Base-by-base conservation (phyloP, 1,140 invertebrate genomes). In the Araneus ventricosus region DNA sequence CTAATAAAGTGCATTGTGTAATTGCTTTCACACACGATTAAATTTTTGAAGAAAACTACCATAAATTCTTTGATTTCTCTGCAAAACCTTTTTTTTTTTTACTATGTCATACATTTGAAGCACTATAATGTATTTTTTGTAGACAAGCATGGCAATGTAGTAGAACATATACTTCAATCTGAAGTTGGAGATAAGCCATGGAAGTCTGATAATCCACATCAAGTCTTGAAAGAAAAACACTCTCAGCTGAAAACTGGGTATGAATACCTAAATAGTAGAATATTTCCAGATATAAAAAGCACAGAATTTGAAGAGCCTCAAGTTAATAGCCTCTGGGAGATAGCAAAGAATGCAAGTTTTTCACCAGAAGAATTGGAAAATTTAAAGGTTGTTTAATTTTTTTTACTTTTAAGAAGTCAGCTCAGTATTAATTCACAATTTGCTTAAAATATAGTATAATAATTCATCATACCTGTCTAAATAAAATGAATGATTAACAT, bases 261-360 rank as follows among this genome's bases (percentile, higher is more conserved):
- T 95, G 97, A 98, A 95, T 96, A 96, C 84, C 95, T 99, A 45
- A 97, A 98, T 94, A 96, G 97, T 85, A 95, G 97, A 75, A 96
- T 97, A 27, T 96, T 97, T 20, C 96, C 96, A 95, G 97, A 97
- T 30, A 97, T 97, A 1, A 96, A 97, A 91, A 97, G 97, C 94
- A 97, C 97, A 95, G 98, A 98, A 94, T 99, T 99, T 95, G 96
- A 98, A 30, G 98, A 99, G 95, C 97, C 97, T 0, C 98, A 98
- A 96, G 98, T 99, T 4, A 97, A 98, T 95, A 97, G 97, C 7
- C 95, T 99, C 45, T 99, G 98, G 98, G 97, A 96, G 94, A 95
- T 98, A 79, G 98, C 98, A 2, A 95, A 97, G 22, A 96, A 97
- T 93, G 96, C 97, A 41, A 97, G 98, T 95, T 99, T 99, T 95